A percentile compares a stretch with the other conserved stretches of the same genome.
These are phyloP conservation scores for Ypsolopha scabrella DNA, from an alignment of 2,888 invertebrate species.

Conservation along the genomic window DNA sequence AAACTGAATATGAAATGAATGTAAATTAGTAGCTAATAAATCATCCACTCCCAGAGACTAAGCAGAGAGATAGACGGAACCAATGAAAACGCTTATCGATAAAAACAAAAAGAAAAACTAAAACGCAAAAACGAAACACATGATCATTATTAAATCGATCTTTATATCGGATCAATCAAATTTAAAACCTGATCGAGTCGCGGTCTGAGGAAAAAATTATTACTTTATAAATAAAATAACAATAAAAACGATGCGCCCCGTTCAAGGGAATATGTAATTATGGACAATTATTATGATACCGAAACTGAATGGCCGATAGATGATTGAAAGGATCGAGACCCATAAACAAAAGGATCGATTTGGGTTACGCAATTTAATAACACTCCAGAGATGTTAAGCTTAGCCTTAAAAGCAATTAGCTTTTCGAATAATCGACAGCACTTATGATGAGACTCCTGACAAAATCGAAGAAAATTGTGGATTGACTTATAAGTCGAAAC, in stretches of 20 bases:
- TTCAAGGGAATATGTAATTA: conserved; percentile 69
- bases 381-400: conserved; percentile 20
- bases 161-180: conserved; percentile 70
- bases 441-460: neutral
- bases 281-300: conserved; percentile 69
- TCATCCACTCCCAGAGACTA: conserved; percentile 36
- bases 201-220: conserved; percentile 61
- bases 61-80: conserved; percentile 40
- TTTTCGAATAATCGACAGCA: conserved; percentile 1
- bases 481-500: conserved; percentile 13
- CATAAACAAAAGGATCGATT: conserved; percentile 68
- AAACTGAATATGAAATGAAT: conserved; percentile 15
- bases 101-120: conserved; percentile 46
- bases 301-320: conserved; percentile 66
- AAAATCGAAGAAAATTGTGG: conserved; percentile 1
- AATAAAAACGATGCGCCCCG: conserved; percentile 65
- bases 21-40: conserved; percentile 39
- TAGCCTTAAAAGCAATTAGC: conserved; percentile 4
- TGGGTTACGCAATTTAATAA: conserved; percentile 60
- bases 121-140: conserved; percentile 51
- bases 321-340: conserved; percentile 68
- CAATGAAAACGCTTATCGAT: conserved; percentile 50
- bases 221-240: conserved; percentile 71
- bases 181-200: conserved; percentile 65
- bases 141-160: conserved; percentile 64